Evolutionary conservation across 2,888 invertebrate genomes (phyloP).

Genomic region (Chesias legatella): DNA sequence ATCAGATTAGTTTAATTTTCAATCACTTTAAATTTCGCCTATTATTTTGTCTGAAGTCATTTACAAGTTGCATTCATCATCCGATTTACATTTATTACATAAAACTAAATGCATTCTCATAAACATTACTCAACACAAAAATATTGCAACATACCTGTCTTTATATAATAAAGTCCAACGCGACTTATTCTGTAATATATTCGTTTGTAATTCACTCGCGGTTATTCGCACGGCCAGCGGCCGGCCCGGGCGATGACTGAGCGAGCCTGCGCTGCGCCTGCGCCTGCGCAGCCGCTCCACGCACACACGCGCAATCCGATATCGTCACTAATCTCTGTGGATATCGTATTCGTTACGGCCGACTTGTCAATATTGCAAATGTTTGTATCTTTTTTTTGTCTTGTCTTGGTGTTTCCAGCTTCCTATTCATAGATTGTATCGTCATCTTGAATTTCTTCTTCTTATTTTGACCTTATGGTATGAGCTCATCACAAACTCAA

Average conservation of each 20-base stretch:
- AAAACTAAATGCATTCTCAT: too few relatives aligned
- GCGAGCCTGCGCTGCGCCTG: constrained; percentile 37
- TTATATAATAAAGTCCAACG: constrained; percentile 2
- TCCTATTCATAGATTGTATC: too few relatives aligned
- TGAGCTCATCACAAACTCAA: too few relatives aligned
- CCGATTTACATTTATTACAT: too few relatives aligned
- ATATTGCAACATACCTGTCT: constrained; percentile 14
- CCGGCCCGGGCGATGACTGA: constrained; percentile 64
- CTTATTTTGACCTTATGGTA: too few relatives aligned
- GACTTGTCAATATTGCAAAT: constrained; percentile 39
- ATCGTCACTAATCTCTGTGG: constrained; percentile 13
- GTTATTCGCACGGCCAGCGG: constrained; percentile 45
- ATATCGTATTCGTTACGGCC: constrained; percentile 35
- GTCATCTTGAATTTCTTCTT: too few relatives aligned
- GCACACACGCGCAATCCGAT: constrained; percentile 26
- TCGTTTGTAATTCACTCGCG: constrained; percentile 17
- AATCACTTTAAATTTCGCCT: too few relatives aligned
- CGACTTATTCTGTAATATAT: constrained; percentile 2
- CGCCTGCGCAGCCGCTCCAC: constrained; percentile 44
- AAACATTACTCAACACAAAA: neutral
- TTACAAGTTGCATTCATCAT: too few relatives aligned
- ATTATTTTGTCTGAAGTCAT: too few relatives aligned
- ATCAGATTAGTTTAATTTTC: too few relatives aligned
- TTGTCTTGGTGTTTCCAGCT: constrained; percentile 1
- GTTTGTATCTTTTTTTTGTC: constrained; percentile 28